A percentile compares a stretch with the other conserved stretches of the same genome.
phyloP scores from a whole-genome alignment of 2,797 vertebrate species.

The Hippopotamyrus pictus region DNA sequence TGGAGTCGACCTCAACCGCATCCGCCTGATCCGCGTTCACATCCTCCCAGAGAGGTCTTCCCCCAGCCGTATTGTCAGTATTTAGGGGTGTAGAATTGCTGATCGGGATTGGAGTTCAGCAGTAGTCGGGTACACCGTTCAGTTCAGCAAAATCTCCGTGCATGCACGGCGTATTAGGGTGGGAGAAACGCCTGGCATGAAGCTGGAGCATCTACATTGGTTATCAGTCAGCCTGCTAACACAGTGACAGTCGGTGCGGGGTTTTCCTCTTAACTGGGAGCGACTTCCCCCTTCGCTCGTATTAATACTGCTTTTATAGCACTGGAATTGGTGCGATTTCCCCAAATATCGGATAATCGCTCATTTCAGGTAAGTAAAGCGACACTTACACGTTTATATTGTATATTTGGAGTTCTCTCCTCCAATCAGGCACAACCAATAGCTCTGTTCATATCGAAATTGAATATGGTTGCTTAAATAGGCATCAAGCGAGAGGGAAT shows the following conservation, averaged over 20 bases:
- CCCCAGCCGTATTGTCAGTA: not conserved
- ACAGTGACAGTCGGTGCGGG: constrained; percentile 45
- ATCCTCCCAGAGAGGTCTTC: constrained; percentile 25
- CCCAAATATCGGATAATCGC: constrained; percentile 51
- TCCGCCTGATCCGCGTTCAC: not conserved
- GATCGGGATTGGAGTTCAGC: constrained; percentile 32
- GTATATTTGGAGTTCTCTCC: not conserved
- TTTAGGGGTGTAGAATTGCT: constrained; percentile 29
- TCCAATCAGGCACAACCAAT: not conserved
- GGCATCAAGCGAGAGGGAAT: not conserved
- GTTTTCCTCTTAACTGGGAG: constrained; percentile 48
- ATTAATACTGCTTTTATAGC: constrained; percentile 10
- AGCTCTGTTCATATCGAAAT: not conserved
- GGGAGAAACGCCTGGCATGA: constrained; percentile 27
- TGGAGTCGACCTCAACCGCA: constrained; percentile 3
- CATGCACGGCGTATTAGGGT: constrained; percentile 40
- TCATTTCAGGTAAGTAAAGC: constrained; percentile 58
- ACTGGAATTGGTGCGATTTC: constrained; percentile 65
- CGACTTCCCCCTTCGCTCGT: not conserved
- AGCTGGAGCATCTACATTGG: constrained; percentile 32
- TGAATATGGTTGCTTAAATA: not conserved
- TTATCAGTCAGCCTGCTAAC: constrained; percentile 21
- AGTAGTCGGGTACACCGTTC: not conserved
- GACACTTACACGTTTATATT: not conserved
- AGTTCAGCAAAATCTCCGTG: constrained; percentile 34